Evolutionary conservation across 2,888 invertebrate species (phyloP).

Genomic region (Scaptomyza tumidula): DNA sequence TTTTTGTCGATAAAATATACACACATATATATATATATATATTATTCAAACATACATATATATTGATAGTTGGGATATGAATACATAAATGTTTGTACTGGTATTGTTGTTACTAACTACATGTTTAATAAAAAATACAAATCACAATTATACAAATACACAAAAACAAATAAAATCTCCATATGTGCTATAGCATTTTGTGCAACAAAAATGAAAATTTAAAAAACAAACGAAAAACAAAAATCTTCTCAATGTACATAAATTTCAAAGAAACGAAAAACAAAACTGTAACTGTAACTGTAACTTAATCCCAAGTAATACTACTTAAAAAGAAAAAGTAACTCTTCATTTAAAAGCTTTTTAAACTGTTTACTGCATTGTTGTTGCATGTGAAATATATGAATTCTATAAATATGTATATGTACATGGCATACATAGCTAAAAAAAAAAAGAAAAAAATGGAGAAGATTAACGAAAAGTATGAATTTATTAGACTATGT

Average conservation of each 20-base stretch:
- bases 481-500: conserved; percentile 79
- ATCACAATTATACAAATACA: conserved; percentile 23
- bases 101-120: conserved; percentile 29
- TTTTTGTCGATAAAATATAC: conserved; percentile 37
- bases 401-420: conserved; percentile 18
- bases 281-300: conserved; percentile 17
- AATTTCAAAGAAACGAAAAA: conserved; percentile 17
- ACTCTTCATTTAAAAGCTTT: conserved; percentile 37
- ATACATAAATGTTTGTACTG: conserved; percentile 30
- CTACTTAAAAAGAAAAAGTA: conserved; percentile 42
- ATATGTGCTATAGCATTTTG: conserved; percentile 72
- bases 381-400: conserved; percentile 36
- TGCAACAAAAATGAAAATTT: conserved; percentile 45
- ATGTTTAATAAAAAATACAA: conserved; percentile 14
- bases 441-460: conserved; percentile 22
- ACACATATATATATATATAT: background rate
- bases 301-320: conserved; percentile 44
- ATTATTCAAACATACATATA: conserved; percentile 38
- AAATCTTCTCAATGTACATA: conserved; percentile 51
- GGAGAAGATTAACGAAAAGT: conserved; percentile 70
- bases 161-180: conserved; percentile 59
- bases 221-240: too few species aligned
- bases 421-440: conserved; percentile 35
- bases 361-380: conserved; percentile 40
- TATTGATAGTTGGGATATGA: conserved; percentile 24